Conservation (phyloP, 2,113 vertebrate species). For the Dasyurus viverrinus region DNA sequence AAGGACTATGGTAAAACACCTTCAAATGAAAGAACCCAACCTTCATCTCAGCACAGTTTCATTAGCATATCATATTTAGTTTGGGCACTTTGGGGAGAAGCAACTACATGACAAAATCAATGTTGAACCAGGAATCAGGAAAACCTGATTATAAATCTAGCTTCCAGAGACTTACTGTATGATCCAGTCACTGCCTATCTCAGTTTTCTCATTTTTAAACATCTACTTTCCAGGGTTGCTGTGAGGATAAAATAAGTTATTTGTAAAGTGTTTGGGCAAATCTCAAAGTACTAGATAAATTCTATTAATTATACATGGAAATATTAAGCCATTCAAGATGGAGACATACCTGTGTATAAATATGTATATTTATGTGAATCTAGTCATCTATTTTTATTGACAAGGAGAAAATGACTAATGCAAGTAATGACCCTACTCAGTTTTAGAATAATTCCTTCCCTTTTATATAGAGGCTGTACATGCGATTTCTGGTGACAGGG, state of each 20-base stretch:
- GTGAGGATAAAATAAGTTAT: not conserved
- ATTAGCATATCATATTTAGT: not conserved
- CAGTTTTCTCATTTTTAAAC: too few relatives aligned
- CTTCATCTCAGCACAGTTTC: not conserved
- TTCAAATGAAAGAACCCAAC: conserved; percentile 17
- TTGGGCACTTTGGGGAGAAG: not conserved
- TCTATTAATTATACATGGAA: too few relatives aligned
- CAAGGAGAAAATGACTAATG: not conserved
- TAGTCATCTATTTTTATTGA: not conserved
- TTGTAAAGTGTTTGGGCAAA: not conserved
- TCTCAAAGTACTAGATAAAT: too few relatives aligned
- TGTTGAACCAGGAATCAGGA: not conserved
- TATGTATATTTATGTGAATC: not conserved
- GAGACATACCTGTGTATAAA: not conserved
- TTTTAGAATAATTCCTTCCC: not conserved
- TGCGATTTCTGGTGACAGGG: not conserved
- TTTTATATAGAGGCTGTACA: not conserved
- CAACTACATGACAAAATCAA: not conserved
- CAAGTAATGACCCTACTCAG: not conserved
- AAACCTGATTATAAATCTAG: not conserved
- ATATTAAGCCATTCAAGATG: not conserved
- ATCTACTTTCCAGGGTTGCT: not conserved
- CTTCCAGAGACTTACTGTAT: not conserved
- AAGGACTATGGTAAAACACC: not conserved
- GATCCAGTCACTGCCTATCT: not conserved